Percentiles rank a stretch among this genome's conserved stretches.
Conservation (phyloP, 1,140 invertebrate genomes). For the Platyscapa corneri region DNA sequence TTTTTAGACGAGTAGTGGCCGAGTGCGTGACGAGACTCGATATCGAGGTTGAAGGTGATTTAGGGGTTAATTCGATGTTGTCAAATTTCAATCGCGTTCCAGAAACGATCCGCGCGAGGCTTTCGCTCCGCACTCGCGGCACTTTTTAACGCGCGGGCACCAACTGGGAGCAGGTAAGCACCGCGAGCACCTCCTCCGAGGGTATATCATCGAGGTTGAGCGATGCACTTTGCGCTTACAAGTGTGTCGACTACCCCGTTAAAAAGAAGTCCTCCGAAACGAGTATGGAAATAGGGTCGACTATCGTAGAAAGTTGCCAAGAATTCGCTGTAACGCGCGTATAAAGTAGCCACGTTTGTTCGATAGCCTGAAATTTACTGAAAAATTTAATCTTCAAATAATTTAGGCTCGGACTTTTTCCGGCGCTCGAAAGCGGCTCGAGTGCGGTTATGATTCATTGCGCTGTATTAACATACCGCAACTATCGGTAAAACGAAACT, state of each 20-base stretch:
- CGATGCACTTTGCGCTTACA: background rate
- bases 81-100: background rate
- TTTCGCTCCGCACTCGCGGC: too few species aligned
- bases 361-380: background rate
- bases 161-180: too few species aligned
- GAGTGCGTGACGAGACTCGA: background rate
- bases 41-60: background rate
- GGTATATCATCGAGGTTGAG: background rate
- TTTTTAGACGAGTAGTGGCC: background rate
- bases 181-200: too few species aligned
- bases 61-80: background rate
- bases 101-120: too few species aligned
- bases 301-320: background rate
- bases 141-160: too few species aligned
- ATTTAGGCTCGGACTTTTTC: background rate
- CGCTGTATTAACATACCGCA: too few species aligned
- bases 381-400: background rate
- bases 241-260: constrained; percentile 2
- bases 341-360: background rate
- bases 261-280: background rate
- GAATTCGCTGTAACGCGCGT: background rate
- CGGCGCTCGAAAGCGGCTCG: background rate
- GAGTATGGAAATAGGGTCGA: background rate
- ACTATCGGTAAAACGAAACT: background rate
- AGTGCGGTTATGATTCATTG: too few species aligned